A percentile compares a stretch with the other conserved stretches of the same genome.
These are phyloP conservation scores for Petrophora chlorosata DNA, from an alignment of 2,888 invertebrate genomes.

Conservation along the genomic window DNA sequence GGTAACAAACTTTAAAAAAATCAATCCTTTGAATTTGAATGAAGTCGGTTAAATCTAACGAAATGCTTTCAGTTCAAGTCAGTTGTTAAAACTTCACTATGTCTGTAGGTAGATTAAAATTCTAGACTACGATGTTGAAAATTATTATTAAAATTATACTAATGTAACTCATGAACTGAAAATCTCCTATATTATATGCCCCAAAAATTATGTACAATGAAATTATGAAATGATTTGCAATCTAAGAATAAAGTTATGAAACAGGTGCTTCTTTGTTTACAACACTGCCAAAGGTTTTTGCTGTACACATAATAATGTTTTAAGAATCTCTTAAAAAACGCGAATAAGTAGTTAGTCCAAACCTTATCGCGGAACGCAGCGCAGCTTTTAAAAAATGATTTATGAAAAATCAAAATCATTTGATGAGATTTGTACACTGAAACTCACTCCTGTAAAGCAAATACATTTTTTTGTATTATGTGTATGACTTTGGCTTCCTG, in stretches of 20 bases:
- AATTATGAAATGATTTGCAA: conserved; percentile 1
- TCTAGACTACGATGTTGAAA: conserved; percentile 17
- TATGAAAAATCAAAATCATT: too few relatives aligned
- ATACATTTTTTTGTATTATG: background rate
- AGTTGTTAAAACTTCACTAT: conserved; percentile 18
- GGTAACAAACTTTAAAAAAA: too few relatives aligned
- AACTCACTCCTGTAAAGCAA: too few relatives aligned
- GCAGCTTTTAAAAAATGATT: too few relatives aligned
- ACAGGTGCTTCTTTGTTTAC: conserved; percentile 5
- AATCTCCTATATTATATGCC: conserved; percentile 16
- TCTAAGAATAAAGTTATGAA: background rate
- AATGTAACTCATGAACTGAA: conserved; percentile 34
- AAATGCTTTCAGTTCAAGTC: too few relatives aligned
- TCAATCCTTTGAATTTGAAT: too few relatives aligned
- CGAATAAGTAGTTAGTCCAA: too few relatives aligned
- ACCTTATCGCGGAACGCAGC: too few relatives aligned
- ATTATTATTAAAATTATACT: conserved; percentile 27
- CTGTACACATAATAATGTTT: conserved; percentile 4
- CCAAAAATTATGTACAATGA: conserved; percentile 11
- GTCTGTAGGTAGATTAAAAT: conserved; percentile 23
- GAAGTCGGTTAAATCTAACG: too few relatives aligned
- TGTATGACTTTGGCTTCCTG: conserved; percentile 11
- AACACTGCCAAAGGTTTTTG: conserved; percentile 26
- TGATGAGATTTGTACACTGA: too few relatives aligned
- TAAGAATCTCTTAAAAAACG: conserved; percentile 1